Evolutionary conservation across 2,797 vertebrate genomes (phyloP).

Genomic region (Coendou prehensilis): DNA sequence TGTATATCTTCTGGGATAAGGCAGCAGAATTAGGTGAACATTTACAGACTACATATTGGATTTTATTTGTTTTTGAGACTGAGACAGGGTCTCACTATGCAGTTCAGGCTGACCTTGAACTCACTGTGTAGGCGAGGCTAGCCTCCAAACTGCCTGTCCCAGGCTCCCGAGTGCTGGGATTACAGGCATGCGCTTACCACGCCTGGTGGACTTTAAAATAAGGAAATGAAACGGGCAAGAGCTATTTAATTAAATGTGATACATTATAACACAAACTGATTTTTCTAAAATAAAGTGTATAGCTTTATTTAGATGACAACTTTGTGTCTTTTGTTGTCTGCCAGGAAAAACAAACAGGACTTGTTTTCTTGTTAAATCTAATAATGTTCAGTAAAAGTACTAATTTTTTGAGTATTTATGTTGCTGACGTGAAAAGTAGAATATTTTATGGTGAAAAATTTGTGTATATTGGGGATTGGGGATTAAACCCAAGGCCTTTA

Average conservation of each 20-base stretch:
- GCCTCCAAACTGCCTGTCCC: too few species aligned
- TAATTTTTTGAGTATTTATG: constrained; percentile 61
- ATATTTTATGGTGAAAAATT: constrained; percentile 27
- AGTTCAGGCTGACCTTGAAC: too few species aligned
- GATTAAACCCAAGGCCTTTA: background rate
- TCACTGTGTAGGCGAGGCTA: too few species aligned
- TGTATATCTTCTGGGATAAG: constrained; percentile 7
- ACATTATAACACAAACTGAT: constrained; percentile 23
- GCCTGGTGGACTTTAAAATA: constrained; percentile 20
- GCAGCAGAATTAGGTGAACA: background rate
- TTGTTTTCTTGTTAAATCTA: constrained; percentile 34
- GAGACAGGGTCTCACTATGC: too few species aligned
- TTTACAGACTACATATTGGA: constrained; percentile 12
- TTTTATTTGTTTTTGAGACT: too few species aligned
- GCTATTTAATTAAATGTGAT: constrained; percentile 14
- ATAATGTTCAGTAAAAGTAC: background rate
- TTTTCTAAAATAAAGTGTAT: constrained; percentile 27
- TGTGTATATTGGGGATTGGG: background rate
- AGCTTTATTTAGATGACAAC: constrained; percentile 31
- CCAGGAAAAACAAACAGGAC: background rate
- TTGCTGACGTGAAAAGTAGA: constrained; percentile 46
- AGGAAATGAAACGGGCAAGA: constrained; percentile 13
- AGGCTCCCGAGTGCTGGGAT: too few species aligned
- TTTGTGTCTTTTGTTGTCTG: constrained; percentile 37
- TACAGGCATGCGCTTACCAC: too few species aligned